Percentiles rank a stretch among this genome's conserved stretches.
Evolutionary conservation across 2,888 invertebrate species (phyloP).

Genomic region (Pollenia labialis): DNA sequence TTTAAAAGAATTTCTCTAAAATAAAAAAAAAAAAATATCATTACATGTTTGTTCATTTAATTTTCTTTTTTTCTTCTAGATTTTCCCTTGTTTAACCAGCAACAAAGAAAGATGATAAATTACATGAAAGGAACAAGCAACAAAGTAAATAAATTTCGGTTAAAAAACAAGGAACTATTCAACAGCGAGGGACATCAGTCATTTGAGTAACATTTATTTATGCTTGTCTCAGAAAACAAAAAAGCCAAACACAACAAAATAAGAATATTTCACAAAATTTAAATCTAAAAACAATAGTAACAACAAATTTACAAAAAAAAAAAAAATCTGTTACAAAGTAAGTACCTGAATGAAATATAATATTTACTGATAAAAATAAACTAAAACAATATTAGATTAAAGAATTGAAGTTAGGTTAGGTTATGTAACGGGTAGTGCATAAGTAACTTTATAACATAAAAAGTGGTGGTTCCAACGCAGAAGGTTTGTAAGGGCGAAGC

Average conservation of each 20-base stretch:
- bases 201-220: constrained; percentile 69
- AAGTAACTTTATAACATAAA: too few relatives aligned
- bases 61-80: constrained; percentile 10
- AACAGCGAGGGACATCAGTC: constrained; percentile 69
- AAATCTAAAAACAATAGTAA: background rate
- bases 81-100: background rate
- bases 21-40: background rate
- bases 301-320: constrained; percentile 6
- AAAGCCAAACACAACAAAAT: constrained; percentile 31
- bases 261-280: constrained; percentile 15
- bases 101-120: constrained; percentile 48
- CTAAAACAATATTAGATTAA: constrained; percentile 18
- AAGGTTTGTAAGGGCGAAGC: too few relatives aligned
- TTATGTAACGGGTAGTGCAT: too few relatives aligned
- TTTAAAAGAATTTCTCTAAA: background rate
- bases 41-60: background rate
- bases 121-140: constrained; percentile 52
- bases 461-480: too few relatives aligned
- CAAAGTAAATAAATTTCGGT: constrained; percentile 60
- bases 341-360: background rate
- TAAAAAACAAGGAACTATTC: constrained; percentile 22
- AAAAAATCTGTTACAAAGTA: constrained; percentile 30
- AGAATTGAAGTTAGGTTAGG: background rate
- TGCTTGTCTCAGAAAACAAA: constrained; percentile 40
- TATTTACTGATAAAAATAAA: background rate